phyloP scores from a whole-genome alignment of 2,888 invertebrate genomes.

The Oxycera nigricornis region DNA sequence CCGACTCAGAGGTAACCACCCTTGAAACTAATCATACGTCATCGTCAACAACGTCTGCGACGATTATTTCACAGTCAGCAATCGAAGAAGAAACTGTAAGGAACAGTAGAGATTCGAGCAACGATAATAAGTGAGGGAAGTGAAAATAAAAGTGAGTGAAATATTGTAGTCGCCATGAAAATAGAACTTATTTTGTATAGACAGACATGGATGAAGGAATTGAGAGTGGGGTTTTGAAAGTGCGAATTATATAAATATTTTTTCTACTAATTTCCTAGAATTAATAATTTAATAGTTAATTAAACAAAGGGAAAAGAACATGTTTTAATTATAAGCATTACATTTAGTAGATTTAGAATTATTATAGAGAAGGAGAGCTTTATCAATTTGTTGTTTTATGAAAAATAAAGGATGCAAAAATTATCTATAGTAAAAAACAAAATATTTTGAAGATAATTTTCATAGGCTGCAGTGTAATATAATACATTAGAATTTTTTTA shows the following conservation, averaged over 20 bases:
- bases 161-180: background rate
- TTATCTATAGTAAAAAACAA: slow-evolving; percentile 22
- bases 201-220: too few relatives aligned
- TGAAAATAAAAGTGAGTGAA: background rate
- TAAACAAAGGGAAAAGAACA: slow-evolving; percentile 2
- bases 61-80: background rate
- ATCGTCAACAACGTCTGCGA: background rate
- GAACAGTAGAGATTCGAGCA: background rate
- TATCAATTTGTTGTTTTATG: slow-evolving; percentile 39
- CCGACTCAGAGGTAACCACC: too few relatives aligned
- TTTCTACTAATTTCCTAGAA: slow-evolving; percentile 30
- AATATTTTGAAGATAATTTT: background rate
- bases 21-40: too few relatives aligned
- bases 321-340: slow-evolving; percentile 16
- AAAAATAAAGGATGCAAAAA: slow-evolving; percentile 7
- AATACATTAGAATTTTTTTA: background rate
- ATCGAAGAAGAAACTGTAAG: background rate
- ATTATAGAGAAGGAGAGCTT: slow-evolving; percentile 34
- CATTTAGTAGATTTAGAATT: slow-evolving; percentile 26
- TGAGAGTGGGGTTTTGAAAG: background rate
- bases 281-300: slow-evolving; percentile 20
- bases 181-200: background rate
- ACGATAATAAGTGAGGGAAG: slow-evolving; percentile 2
- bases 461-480: background rate
- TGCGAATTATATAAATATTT: slow-evolving; percentile 27